phyloP scores from a whole-genome alignment of 1,140 invertebrate genomes.

The Phortica variegata region DNA sequence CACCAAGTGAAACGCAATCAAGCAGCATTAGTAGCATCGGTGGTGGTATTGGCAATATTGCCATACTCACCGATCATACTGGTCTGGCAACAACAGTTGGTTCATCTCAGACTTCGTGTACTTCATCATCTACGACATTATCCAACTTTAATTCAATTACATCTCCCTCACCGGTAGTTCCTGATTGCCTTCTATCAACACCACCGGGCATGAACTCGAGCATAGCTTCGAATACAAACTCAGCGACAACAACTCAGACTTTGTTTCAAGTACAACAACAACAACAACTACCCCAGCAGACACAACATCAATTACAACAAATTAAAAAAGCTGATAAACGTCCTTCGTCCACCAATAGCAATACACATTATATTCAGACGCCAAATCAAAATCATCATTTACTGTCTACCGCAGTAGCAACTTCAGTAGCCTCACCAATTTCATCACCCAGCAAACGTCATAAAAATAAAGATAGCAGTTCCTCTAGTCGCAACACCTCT shows the following conservation, averaged over 20 bases:
- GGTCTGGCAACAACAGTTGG: slow-evolving; percentile 25
- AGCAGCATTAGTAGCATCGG: slow-evolving; percentile 6
- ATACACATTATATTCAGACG: slow-evolving; percentile 30
- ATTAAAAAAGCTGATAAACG: slow-evolving; percentile 47
- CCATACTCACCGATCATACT: slow-evolving; percentile 31
- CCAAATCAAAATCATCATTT: slow-evolving; percentile 35
- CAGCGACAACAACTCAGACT: slow-evolving; percentile 10
- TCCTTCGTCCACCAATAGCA: slow-evolving; percentile 30
- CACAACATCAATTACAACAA: slow-evolving; percentile 20
- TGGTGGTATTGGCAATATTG: slow-evolving; percentile 18
- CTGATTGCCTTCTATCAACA: slow-evolving; percentile 46
- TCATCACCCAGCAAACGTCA: slow-evolving; percentile 50
- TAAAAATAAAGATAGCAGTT: slow-evolving; percentile 44
- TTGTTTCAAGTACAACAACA: slow-evolving; percentile 8
- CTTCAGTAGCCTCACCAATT: slow-evolving; percentile 32
- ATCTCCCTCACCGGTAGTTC: slow-evolving; percentile 52
- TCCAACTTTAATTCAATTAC: slow-evolving; percentile 55
- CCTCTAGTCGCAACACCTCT: slow-evolving; percentile 41
- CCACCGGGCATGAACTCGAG: slow-evolving; percentile 47
- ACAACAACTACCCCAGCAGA: slow-evolving; percentile 19
- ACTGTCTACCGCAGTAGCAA: slow-evolving; percentile 10
- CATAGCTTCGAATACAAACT: slow-evolving; percentile 15
- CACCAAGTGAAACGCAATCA: slow-evolving; percentile 30
- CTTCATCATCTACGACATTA: slow-evolving; percentile 42
- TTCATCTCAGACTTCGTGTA: slow-evolving; percentile 42